Base-by-base conservation (phyloP, 2,797 vertebrate genomes). In the Enteromius anoplus region DNA sequence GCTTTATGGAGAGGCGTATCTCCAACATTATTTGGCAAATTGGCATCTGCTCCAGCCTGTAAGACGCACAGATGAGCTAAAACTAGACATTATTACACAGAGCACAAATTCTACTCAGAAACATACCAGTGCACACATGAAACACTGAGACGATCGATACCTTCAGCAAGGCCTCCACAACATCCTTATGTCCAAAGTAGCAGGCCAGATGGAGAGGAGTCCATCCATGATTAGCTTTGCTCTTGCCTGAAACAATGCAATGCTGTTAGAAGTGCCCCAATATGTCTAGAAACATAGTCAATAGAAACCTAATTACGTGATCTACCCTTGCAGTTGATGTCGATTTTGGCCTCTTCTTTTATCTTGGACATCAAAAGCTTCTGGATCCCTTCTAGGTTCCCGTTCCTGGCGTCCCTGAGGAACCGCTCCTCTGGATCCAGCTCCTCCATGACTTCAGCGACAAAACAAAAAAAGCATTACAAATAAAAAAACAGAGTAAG, bases 141-240 rank as follows among this genome's bases (percentile, higher is more conserved):
- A 66, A 60, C 9, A 1, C 49, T 15, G 62, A 65, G 34, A 65
- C 0, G 1, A 53, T 21, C 5, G 8, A 70, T 92, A 98, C 97
- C 96, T 96, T 97, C 62, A 99, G 93, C 86, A 99, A 91, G 89
- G 96, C 96, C 82, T 97, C 95, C 51, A 97, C 98, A 53, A 99
- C 98, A 82, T 92, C 91, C 88, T 82, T 95, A 88, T 99, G 98
- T 88, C 98, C 98, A 83, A 99, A 99, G 92, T 99, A 99, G 92
- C 96, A 98, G 45, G 98, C 96, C 89, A 99, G 93, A 87, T 99
- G 98, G 91, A 99, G 97, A 86, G 98, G 96, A 0, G 97, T 96
- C 98, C 98, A 99, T 85, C 98, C 97, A 83, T 98, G 91, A 89
- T 99, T 99, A n/a, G 95, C 97, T 90, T 98, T 98, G 90, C 94